Evolutionary conservation across 2,797 vertebrate species (phyloP), one percentile per base, ranked within the genome.

Genomic region (Cichlasoma orientale): DNA sequence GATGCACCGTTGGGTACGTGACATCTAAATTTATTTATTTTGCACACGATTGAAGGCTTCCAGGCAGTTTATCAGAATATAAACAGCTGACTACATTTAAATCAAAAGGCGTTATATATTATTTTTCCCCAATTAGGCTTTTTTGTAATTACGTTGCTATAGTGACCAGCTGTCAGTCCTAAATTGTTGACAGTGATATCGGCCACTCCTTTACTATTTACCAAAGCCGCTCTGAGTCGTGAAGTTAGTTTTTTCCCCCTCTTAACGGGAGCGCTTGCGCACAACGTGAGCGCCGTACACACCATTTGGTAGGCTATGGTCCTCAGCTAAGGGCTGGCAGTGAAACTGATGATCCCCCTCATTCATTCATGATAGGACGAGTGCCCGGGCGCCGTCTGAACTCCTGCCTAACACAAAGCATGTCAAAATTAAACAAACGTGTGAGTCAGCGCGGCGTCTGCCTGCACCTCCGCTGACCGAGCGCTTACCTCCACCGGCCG

Each of bases 401-500:
- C 80, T 89, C 86, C 75, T 33, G 69, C 59, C 77, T 19, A 70
- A 61, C 77, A 85, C 86, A 61, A 74, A 72, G 83, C 82, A 56
- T 75, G 75, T 84, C n/a, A 72, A 66, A 58, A 73, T 5, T 1
- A 27, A 55, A 83, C 74, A 36, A 50, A 83, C 72, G 72, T 56
- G 16, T 54, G 44, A 76, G 79, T 72, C 55, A 75, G 83, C 86
- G 81, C 12, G 80, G 55, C 44, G 78, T 11, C 78, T 13, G 80
- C 5, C 19, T 72, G 56, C 84, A 63, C 79, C 63, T 56, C 16
- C 87, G 75, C 75, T 2, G 83, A 19, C 79, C 31, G 88, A 84
- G 83, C 83, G 78, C 94, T 94, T 91, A 95, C 94, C 95, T 95
- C 91, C 85, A 50, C 74, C 83, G 89, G 91, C 85, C 82, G 90